Base-by-base conservation (phyloP, 2,113 vertebrate genomes). In the Callithrix jacchus region DNA sequence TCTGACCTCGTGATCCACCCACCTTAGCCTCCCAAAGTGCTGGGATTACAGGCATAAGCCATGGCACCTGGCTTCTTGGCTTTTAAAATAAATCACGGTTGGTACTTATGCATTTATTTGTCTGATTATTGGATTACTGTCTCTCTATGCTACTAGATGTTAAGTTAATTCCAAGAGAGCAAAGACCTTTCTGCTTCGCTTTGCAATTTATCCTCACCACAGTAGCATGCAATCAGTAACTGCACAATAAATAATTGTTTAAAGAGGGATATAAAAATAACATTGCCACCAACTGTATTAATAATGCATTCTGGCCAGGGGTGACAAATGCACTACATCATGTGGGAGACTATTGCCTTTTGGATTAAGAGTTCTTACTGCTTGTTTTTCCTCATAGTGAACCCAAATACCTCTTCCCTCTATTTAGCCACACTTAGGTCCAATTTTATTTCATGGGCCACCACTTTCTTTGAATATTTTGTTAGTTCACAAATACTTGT, bases 51-150 rank as follows among this genome's bases (percentile, higher is more conserved):
- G 61, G 61, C 12, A 13, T 64, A 30, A 64, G 27, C 61, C 61
- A 64, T 13, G 61, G 61, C 13, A 30, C 11, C 12, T 30, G 30
- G 61, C 12, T 12, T 64, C 61, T 64, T 89, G 20, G 23, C 40
- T 73, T 95, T 77, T 89, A 74, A 70, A 89, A 96, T 64, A 58
- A 97, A 42, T 76, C 35, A 93, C 21, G 49, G 74, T 45, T 91
- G 47, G 32, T 35, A 71, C 2, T 23, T 81, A 42, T 0, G 8
- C 3, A 52, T 83, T 76, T 90, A 88, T 91, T 84, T 84, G 32
- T 96, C 35, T 84, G 77, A 73, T 91, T 52, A 71, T n/a, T 73
- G 90, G 37, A 49, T 87, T 82, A 45, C 9, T 30, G 17, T 45
- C 17, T 54, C 49, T 86, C 68, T 87, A 20, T 82, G 13, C 14